Base-by-base conservation (phyloP, 2,888 invertebrate genomes). In the Lomographa bimaculata region DNA sequence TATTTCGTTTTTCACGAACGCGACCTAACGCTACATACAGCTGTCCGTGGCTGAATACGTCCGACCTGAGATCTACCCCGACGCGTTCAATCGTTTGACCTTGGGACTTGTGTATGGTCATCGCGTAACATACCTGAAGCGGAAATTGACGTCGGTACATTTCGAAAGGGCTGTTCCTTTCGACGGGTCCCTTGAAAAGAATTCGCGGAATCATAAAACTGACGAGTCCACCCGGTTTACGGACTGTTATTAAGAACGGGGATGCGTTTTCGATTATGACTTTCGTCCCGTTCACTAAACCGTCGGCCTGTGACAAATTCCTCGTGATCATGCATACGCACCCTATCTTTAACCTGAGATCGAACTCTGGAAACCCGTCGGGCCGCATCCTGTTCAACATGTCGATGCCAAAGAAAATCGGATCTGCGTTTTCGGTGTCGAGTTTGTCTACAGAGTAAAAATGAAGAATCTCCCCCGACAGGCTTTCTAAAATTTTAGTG, bases 31-130 rank as follows among this genome's bases (percentile, higher is more conserved):
- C 25, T 5, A 25, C 25, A 2, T 25, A 14, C 2, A 9, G 10
- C 5, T 23, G 10, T 6, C 23, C 10, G 4, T 25, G 12, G 7
- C 25, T 25, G 4, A 25, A 25, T 4, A 12, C 12, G 12, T 25
- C 11, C 2, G 24, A 25, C 7, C 24, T 2, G 1, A 25, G n/a
- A 25, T 28, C 14, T 30, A 37, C 12, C 5, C 29, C 37, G 3
- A 37, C 37, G 8, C 18, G 18, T 3, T 12, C n/a, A 6, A 37
- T 30, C 2, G 30, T 38, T 30, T 30, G 37, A n/a, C 27, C 39
- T 5, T 33, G 33, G 11, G 27, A 27, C 27, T 39, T 33, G 7
- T 39, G 39, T 5, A 39, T 33, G 1, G 26, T 39, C 39, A 39
- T 39, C 6, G 39, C 39, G 16, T 27, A 39, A 17, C 27, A 25